A percentile compares a stretch with the other conserved stretches of the same genome.
Conservation (phyloP, 2,797 vertebrate species). For the Thamnophis elegans region DNA sequence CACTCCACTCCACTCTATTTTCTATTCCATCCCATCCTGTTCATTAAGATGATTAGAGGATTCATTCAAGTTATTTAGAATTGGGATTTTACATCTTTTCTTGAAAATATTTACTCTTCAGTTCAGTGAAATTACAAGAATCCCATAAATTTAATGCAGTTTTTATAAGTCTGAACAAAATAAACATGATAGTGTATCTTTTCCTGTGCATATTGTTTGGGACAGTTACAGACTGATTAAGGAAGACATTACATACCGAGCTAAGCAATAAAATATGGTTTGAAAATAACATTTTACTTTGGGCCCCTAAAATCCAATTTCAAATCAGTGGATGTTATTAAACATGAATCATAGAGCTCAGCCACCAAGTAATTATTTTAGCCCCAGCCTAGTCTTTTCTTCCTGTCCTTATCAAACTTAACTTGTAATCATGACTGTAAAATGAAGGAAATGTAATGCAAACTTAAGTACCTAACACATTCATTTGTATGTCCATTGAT, state of each 20-base stretch:
- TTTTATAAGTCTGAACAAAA: background rate
- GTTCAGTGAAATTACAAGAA: background rate
- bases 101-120: background rate
- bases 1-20: background rate
- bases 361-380: background rate
- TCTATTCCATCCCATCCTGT: too few species aligned
- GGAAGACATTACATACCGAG: background rate
- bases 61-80: too few species aligned
- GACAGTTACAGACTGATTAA: background rate
- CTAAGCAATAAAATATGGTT: background rate
- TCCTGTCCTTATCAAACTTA: background rate
- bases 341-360: background rate
- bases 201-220: background rate
- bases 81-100: background rate
- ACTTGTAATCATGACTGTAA: background rate
- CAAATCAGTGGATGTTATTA: background rate
- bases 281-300: background rate
- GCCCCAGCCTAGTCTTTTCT: background rate
- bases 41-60: background rate
- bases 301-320: background rate
- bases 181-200: background rate
- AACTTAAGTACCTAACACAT: background rate
- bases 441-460: background rate
- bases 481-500: background rate
- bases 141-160: background rate